Base-by-base conservation (phyloP, 64 coral and sea anemone species). In the Stichodactyla mertensii region DNA sequence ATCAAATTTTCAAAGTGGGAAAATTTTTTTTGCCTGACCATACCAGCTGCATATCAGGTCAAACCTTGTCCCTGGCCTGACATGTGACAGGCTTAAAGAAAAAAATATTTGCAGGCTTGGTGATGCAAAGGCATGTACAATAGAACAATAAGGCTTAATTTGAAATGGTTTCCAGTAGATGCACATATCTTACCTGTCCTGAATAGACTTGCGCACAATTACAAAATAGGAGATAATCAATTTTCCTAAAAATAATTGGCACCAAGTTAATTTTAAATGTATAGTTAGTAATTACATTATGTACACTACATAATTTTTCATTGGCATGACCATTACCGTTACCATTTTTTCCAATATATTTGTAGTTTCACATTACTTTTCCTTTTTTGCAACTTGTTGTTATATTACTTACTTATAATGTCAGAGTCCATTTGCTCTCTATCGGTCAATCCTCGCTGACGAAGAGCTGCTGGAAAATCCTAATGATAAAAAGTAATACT, bases 371-470 rank as follows among this genome's bases (percentile, higher is more conserved):
- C 6, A 15, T 9, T 11, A 58, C 14, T 11, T 15, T 15, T 58
- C 8, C 8, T 58, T 11, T 58, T 11, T 11, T 11, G 56, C 18
- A 24, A 74, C 24, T 28, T 12, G 4, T 36, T 74, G 8, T 28
- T 74, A 9, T 74, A 31, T 57, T 56, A 90, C 96, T 94, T 86
- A 94, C 96, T 84, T 60, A 99, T 92, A 16, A 99, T 92, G 28
- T 94, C 93, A 15, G 96, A 95, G 61, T 99, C 97, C 93, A 99
- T 99, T 60, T 99, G 93, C 15, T 99, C 97, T 69, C 97, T 85
- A 26, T 94, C 93, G 4, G 97, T 92, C 28, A 99, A 92, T 15
- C 90, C 93, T 89, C 97, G 85, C 54, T 95, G 97, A 24, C 78
- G 55, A 59, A 92, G 91, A 20, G 59, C 62, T 56, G 84, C 77